Evolutionary conservation across 2,113 vertebrate species (phyloP).

Genomic region (Propithecus coquereli): DNA sequence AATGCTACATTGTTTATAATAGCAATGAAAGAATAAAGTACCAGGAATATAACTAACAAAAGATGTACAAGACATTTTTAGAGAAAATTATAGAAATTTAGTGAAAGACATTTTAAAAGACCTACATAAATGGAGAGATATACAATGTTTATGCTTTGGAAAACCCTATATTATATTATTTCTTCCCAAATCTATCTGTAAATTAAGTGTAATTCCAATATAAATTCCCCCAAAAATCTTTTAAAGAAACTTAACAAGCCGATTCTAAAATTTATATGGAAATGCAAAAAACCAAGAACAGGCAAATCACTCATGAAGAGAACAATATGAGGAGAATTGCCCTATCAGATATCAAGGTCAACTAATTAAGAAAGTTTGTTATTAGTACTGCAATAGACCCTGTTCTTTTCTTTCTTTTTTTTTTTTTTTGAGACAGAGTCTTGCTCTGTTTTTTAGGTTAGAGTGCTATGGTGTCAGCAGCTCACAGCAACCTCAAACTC

Average conservation of each 20-base stretch:
- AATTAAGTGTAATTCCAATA: neutral
- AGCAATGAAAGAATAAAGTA: neutral
- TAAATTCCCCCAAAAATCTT: neutral
- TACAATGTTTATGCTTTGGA: neutral
- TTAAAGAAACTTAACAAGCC: neutral
- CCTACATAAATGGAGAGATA: neutral
- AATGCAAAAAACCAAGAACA: neutral
- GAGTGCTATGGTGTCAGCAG: too few species aligned
- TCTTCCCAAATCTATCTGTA: neutral
- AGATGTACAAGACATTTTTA: neutral
- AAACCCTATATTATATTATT: neutral
- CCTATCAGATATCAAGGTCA: neutral
- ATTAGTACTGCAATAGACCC: neutral
- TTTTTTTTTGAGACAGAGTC: too few species aligned
- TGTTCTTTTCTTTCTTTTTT: neutral
- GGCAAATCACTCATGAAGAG: neutral
- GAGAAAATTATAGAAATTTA: neutral
- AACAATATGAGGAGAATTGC: neutral
- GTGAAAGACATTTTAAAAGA: neutral
- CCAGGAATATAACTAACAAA: neutral
- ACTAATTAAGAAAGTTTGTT: neutral
- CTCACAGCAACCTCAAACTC: too few species aligned
- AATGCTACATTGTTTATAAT: neutral
- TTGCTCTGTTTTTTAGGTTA: too few species aligned
- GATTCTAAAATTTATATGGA: neutral